Evolutionary conservation across 23 tunicate genomes (phyloP).

Genomic region (Styela clava): DNA sequence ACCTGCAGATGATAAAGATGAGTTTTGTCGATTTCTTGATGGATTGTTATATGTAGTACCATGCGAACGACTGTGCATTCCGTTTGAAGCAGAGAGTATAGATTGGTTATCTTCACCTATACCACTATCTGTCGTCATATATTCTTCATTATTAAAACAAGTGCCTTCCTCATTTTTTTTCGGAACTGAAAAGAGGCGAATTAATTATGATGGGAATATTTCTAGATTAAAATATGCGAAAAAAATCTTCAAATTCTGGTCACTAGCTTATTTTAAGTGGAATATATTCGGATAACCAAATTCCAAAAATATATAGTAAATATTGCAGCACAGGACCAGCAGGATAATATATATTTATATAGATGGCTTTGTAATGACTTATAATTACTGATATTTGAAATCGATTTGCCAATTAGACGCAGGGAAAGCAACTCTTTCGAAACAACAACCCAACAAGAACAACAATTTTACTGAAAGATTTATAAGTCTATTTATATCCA

Average conservation of each 20-base stretch:
- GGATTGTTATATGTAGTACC: not conserved
- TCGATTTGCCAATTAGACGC: too few species aligned
- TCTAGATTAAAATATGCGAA: not conserved
- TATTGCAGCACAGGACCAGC: too few species aligned
- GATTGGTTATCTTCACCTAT: conserved; percentile 88
- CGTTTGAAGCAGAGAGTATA: conserved; percentile 27
- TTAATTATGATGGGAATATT: not conserved
- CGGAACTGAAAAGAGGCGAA: not conserved
- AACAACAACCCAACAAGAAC: too few species aligned
- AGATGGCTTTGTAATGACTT: too few species aligned
- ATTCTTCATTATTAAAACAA: conserved; percentile 64
- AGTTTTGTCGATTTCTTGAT: conserved; percentile 7
- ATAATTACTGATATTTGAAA: too few species aligned
- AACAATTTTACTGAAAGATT: too few species aligned
- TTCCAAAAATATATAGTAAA: too few species aligned
- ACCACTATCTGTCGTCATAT: conserved; percentile 86
- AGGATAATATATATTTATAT: too few species aligned
- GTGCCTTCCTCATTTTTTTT: conserved; percentile 27
- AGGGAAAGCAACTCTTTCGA: too few species aligned
- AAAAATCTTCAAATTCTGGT: not conserved
- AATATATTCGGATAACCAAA: too few species aligned
- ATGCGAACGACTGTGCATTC: not conserved
- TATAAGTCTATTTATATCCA: too few species aligned
- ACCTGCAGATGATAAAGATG: conserved; percentile 2
- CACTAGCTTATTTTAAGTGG: not conserved